These are phyloP conservation scores for Papilio aristodemus DNA, from an alignment of 1,140 invertebrate species.

Conservation along the genomic window DNA sequence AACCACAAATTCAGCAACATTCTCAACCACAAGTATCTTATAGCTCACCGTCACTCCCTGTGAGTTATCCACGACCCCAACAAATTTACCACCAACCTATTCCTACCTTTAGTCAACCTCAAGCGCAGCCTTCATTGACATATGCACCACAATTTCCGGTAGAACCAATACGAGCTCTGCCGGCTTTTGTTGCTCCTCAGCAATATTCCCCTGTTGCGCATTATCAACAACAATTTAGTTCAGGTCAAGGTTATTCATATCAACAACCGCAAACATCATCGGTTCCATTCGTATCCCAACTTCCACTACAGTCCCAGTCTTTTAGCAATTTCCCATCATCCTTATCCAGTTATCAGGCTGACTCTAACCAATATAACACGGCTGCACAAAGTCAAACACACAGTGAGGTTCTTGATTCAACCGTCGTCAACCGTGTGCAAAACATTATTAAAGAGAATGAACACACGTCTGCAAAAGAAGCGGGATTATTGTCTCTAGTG, in stretches of 20 bases:
- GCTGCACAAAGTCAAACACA: slow-evolving; percentile 40
- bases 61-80: slow-evolving; percentile 37
- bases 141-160: slow-evolving; percentile 27
- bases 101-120: slow-evolving; percentile 30
- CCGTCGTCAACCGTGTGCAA: slow-evolving; percentile 57
- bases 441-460: slow-evolving; percentile 67
- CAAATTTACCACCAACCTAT: slow-evolving; percentile 40
- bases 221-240: slow-evolving; percentile 37
- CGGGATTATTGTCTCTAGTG: slow-evolving; percentile 63
- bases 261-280: slow-evolving; percentile 41
- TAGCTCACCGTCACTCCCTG: slow-evolving; percentile 1
- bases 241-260: slow-evolving; percentile 48
- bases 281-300: slow-evolving; percentile 39
- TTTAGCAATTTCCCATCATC: slow-evolving; percentile 34
- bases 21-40: slow-evolving; percentile 25
- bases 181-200: slow-evolving; percentile 33
- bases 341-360: slow-evolving; percentile 54
- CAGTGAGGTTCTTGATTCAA: slow-evolving; percentile 61
- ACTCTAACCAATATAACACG: slow-evolving; percentile 50
- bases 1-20: slow-evolving; percentile 39
- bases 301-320: slow-evolving; percentile 46
- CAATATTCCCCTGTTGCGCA: slow-evolving; percentile 38
- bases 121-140: slow-evolving; percentile 38
- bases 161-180: slow-evolving; percentile 33
- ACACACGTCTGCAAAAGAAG: slow-evolving; percentile 58